Evolutionary conservation across 1,140 invertebrate species (phyloP).

Genomic region (Leptinotarsa undecemlineata): DNA sequence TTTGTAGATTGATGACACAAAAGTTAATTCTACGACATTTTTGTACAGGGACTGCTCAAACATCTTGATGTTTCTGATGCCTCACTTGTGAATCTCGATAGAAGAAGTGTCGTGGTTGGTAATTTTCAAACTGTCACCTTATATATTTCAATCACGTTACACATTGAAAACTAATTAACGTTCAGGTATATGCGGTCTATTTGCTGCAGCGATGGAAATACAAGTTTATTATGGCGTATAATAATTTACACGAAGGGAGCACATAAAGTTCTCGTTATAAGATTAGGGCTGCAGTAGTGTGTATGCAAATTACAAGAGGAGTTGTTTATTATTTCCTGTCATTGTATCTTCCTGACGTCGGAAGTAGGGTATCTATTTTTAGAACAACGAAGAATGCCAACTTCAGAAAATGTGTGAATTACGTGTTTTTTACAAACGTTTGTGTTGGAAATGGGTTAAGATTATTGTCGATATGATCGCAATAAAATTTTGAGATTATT

Average conservation of each 20-base stretch:
- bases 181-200: background rate
- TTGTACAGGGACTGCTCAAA: background rate
- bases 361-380: constrained; percentile 24
- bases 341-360: constrained; percentile 16
- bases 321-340: constrained; percentile 29
- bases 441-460: too few relatives aligned
- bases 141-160: background rate
- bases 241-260: constrained; percentile 24
- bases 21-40: background rate
- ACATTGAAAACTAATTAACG: background rate
- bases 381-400: constrained; percentile 20
- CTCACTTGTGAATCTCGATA: background rate
- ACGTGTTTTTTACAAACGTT: background rate
- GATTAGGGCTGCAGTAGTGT: constrained; percentile 22
- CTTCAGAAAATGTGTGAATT: constrained; percentile 21
- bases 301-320: constrained; percentile 24
- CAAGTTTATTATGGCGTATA: constrained; percentile 21
- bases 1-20: too few relatives aligned
- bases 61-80: background rate
- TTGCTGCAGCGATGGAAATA: background rate
- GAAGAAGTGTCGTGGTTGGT: background rate
- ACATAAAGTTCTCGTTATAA: constrained; percentile 23
- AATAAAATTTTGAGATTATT: too few relatives aligned
- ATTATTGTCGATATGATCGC: too few relatives aligned
- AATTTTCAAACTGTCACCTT: background rate